phyloP scores from a whole-genome alignment of 2,888 invertebrate genomes.

The Eupithecia subumbrata region DNA sequence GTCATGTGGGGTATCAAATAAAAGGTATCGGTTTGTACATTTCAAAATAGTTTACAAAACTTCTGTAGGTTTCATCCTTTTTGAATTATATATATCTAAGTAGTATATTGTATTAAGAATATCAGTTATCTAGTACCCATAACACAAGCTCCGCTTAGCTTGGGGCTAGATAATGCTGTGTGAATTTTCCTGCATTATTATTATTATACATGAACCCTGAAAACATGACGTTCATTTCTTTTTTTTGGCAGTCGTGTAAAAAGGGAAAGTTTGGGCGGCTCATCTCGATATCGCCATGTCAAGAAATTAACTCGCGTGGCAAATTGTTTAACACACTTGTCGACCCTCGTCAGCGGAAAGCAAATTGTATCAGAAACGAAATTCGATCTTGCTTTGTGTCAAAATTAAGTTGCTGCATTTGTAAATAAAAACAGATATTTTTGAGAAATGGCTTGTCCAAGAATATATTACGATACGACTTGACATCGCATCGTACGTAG shows the following conservation, averaged over 20 bases:
- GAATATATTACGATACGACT: background rate
- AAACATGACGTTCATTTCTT: background rate
- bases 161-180: no score
- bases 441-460: background rate
- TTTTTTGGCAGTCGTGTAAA: background rate
- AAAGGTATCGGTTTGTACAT: no score
- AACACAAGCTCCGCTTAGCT: no score
- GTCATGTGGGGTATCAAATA: no score
- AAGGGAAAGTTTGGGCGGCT: background rate
- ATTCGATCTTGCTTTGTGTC: conserved; percentile 48
- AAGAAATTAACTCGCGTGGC: conserved; percentile 64
- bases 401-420: conserved; percentile 39
- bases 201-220: background rate
- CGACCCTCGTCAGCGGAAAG: conserved; percentile 63
- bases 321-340: conserved; percentile 74
- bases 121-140: no score
- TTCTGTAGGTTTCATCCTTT: no score
- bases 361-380: conserved; percentile 59
- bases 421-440: conserved; percentile 25
- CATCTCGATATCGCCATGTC: conserved; percentile 32
- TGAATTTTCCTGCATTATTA: no score
- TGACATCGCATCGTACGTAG: no score
- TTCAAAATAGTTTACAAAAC: no score
- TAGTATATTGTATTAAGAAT: no score
- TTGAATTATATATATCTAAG: no score